Conservation (phyloP, 1,140 invertebrate species). For the Pissodes strobi region DNA sequence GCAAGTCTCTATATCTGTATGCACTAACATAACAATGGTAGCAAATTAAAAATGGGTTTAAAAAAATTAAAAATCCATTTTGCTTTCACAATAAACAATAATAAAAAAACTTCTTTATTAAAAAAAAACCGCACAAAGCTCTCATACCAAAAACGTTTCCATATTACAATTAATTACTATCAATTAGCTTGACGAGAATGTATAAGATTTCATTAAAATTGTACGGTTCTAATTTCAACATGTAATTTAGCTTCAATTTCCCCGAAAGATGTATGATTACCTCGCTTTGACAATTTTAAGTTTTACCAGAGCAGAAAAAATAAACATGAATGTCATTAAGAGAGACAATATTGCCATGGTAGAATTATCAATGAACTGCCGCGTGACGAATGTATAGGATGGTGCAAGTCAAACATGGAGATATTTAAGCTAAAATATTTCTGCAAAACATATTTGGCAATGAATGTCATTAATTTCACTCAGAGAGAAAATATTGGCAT, state of each 20-base stretch:
- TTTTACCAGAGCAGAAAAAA: constrained; percentile 28
- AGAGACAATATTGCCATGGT: constrained; percentile 12
- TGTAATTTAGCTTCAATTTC: constrained; percentile 8
- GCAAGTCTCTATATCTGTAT: no score
- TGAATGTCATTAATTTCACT: no score
- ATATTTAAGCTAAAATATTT: no score
- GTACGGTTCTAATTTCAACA: constrained; percentile 9
- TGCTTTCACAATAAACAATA: background rate
- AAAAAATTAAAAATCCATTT: background rate
- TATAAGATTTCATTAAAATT: constrained; percentile 19
- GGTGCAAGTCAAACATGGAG: no score
- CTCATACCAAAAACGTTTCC: background rate
- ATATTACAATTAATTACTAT: background rate
- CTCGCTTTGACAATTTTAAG: constrained; percentile 1
- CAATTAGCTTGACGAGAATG: constrained; percentile 1
- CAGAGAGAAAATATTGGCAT: no score
- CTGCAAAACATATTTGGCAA: no score
- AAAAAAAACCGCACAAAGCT: no score
- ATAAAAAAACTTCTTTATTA: no score
- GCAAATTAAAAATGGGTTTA: background rate
- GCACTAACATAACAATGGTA: background rate
- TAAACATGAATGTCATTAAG: constrained; percentile 11
- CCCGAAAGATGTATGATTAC: background rate
- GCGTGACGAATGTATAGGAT: no score
- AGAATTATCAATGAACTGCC: no score